phyloP scores from a whole-genome alignment of 2,113 vertebrate genomes.

The Triplophysa dalaica region DNA sequence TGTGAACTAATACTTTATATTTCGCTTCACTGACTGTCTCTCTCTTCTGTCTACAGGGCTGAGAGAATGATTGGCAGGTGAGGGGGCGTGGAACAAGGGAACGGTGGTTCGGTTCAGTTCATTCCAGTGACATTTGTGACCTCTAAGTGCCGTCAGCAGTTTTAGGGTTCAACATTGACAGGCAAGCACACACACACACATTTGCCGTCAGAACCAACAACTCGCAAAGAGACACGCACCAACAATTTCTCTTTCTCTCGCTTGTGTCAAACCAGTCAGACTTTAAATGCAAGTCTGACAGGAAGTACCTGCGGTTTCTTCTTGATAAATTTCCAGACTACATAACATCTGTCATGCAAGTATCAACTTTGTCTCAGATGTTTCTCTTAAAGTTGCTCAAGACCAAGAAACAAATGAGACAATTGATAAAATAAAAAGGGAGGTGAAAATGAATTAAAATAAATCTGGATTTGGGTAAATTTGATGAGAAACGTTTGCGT shows the following conservation, averaged over 20 bases:
- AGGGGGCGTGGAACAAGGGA: neutral
- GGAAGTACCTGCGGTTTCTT: neutral
- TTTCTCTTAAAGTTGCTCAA: too few species aligned
- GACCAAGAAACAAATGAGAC: too few species aligned
- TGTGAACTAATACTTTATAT: too few species aligned
- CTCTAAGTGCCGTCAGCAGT: constrained; percentile 33
- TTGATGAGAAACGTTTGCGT: too few species aligned
- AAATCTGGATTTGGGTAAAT: too few species aligned
- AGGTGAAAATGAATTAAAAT: too few species aligned
- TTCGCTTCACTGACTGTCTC: neutral
- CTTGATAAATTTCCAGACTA: neutral
- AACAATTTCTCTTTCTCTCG: neutral
- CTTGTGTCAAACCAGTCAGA: neutral
- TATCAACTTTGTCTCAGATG: too few species aligned
- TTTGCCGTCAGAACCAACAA: neutral
- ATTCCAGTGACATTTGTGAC: constrained; percentile 16
- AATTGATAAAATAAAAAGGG: too few species aligned
- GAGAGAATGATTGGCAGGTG: constrained; percentile 29
- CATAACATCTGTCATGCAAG: neutral
- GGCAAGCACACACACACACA: neutral
- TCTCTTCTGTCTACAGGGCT: neutral
- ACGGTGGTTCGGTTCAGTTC: constrained; percentile 20
- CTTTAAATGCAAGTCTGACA: neutral
- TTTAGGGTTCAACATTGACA: constrained; percentile 26
- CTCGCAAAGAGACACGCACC: neutral